Base-by-base conservation (phyloP, 2,888 invertebrate species). In the Scelioninae gen. 1 region DNA sequence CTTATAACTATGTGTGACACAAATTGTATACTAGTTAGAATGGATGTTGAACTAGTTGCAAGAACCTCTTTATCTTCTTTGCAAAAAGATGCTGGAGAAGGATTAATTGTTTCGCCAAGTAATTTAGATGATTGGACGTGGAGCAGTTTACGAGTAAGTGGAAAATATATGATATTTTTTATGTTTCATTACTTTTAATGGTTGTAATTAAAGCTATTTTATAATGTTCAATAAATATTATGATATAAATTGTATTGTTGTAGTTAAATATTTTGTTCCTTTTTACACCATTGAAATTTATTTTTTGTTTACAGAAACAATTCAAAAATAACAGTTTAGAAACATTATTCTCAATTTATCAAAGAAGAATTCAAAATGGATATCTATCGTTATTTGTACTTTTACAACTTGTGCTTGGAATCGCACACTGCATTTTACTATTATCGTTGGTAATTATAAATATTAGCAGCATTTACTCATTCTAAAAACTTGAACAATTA, bases 381-480 rank as follows among this genome's bases (percentile, higher is more conserved):
- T 95, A 96, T 86, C 95, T 97, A 83, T 95, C 96, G 82, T 94
- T 96, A 76, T 96, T 96, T 92, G 93, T 96, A 83, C 93, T 95
- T 23, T 93, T 97, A 60, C 94, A 96, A 88, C 93, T 95, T 71
- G 89, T 95, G 43, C 94, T 96, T 65, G 95, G 95, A 49, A 92
- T 94, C 4, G 92, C 93, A 0, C 96, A 97, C 89, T 94, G 94
- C 47, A 88, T 93, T 76, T 90, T 94, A 83, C 93, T 96, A 82
- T 88, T 95, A 60, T 88, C 93, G 69, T 93, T 93, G 85, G 94
- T 94, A 74, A 89, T 23, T 58, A 34, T 34, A 34, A 34, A 34
- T 34, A 34, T 34, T n/a, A n/a, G n/a, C n/a, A n/a, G n/a, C n/a
- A n/a, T n/a, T n/a, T n/a, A n/a, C n/a, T n/a, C n/a, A n/a, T n/a